These are phyloP conservation scores for Apomyelois bistriatella DNA, from an alignment of 2,888 invertebrate genomes.

Conservation along the genomic window DNA sequence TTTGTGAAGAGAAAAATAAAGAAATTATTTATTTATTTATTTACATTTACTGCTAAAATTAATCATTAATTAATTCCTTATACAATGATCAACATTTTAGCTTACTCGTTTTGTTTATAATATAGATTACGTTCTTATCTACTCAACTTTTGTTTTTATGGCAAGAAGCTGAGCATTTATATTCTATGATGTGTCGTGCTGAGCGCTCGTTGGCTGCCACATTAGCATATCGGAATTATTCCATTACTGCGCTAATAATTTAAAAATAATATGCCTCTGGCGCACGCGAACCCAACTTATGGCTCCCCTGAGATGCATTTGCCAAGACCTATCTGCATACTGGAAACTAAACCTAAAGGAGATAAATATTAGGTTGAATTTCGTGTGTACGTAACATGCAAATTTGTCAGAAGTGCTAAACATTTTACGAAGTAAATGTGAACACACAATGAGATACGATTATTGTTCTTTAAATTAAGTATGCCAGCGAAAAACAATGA, in stretches of 20 bases:
- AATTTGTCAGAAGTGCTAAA: constrained; percentile 47
- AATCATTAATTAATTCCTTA: too few relatives aligned
- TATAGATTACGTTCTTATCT: neutral
- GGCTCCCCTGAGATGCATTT: constrained; percentile 61
- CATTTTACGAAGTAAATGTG: constrained; percentile 51
- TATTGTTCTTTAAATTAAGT: constrained; percentile 26
- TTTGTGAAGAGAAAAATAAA: too few relatives aligned
- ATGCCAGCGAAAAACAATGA: constrained; percentile 11
- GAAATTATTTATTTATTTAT: too few relatives aligned
- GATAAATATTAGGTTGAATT: constrained; percentile 24
- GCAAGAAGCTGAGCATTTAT: constrained; percentile 14
- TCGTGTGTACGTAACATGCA: constrained; percentile 15
- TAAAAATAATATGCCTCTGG: constrained; percentile 68
- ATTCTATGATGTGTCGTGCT: constrained; percentile 55
- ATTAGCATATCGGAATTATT: constrained; percentile 76
- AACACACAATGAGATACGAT: constrained; percentile 28
- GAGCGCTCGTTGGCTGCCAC: constrained; percentile 53
- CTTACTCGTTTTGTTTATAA: too few relatives aligned
- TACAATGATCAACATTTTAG: too few relatives aligned
- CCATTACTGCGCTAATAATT: constrained; percentile 74
- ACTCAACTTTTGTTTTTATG: constrained; percentile 2
- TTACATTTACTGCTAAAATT: too few relatives aligned
- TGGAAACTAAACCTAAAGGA: constrained; percentile 24
- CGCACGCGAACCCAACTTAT: constrained; percentile 70
- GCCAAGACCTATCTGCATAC: constrained; percentile 26